A percentile compares a stretch with the other conserved stretches of the same genome.
Evolutionary conservation across 92 coral and sea anemone species (phyloP).

Genomic region (Heteractis magnifica): DNA sequence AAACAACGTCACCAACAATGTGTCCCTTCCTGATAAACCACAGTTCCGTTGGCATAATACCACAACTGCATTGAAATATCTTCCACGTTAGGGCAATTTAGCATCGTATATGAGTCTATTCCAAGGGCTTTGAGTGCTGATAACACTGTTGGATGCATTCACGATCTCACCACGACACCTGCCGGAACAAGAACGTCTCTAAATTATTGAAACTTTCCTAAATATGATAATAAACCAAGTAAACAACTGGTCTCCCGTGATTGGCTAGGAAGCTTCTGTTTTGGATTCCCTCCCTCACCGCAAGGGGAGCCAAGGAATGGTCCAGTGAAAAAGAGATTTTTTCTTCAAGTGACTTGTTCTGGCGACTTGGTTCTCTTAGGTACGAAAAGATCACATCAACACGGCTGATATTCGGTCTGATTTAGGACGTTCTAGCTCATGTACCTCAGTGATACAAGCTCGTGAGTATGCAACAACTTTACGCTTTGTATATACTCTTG

Average conservation of each 20-base stretch:
- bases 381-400: background rate
- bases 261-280: background rate
- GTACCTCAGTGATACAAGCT: background rate
- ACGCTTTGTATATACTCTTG: background rate
- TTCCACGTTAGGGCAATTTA: background rate
- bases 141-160: constrained; percentile 1
- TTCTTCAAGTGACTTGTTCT: background rate
- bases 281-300: background rate
- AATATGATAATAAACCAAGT: constrained; percentile 21
- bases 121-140: constrained; percentile 1
- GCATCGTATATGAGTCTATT: background rate
- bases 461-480: background rate
- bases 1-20: background rate
- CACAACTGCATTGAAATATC: background rate
- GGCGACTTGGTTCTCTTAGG: background rate
- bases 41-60: background rate
- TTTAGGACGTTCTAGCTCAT: background rate
- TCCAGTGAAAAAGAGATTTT: background rate
- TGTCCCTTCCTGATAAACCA: background rate
- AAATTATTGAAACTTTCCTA: constrained; percentile 31
- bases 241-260: constrained; percentile 2
- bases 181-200: constrained; percentile 1
- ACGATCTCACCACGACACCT: constrained; percentile 29
- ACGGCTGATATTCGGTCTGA: background rate
- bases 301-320: constrained; percentile 4